phyloP scores from a whole-genome alignment of 2,797 vertebrate species.

The Corythornis leucogaster region DNA sequence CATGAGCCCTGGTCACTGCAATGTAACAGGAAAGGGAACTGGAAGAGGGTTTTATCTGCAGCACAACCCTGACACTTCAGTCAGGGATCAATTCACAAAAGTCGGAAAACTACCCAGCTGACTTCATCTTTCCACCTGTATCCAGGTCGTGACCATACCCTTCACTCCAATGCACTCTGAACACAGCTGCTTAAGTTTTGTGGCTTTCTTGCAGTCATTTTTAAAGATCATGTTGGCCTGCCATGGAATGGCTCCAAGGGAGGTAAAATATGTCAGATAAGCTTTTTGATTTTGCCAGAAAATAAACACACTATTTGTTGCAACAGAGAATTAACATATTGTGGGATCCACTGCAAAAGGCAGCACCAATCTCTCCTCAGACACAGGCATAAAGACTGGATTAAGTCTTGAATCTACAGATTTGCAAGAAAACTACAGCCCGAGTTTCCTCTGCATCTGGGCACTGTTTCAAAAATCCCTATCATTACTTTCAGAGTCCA shows the following conservation, averaged over 20 bases:
- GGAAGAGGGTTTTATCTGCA: neutral
- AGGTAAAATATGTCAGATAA: neutral
- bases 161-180: neutral
- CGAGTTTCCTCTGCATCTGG: neutral
- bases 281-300: neutral
- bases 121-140: neutral
- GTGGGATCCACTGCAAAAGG: neutral
- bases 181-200: neutral
- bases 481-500: neutral
- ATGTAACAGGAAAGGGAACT: neutral
- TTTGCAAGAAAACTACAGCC: neutral
- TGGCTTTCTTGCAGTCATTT: neutral
- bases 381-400: neutral
- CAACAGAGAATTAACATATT: neutral
- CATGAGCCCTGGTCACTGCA: neutral
- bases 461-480: neutral
- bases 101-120: neutral
- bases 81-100: neutral
- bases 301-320: neutral
- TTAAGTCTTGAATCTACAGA: neutral
- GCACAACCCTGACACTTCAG: neutral
- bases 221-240: neutral
- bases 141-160: neutral
- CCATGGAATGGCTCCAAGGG: neutral
- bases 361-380: neutral